Evolutionary conservation across 1,140 invertebrate species (phyloP), one percentile per base, ranked within the genome.

Genomic region (Drosophila truncata): DNA sequence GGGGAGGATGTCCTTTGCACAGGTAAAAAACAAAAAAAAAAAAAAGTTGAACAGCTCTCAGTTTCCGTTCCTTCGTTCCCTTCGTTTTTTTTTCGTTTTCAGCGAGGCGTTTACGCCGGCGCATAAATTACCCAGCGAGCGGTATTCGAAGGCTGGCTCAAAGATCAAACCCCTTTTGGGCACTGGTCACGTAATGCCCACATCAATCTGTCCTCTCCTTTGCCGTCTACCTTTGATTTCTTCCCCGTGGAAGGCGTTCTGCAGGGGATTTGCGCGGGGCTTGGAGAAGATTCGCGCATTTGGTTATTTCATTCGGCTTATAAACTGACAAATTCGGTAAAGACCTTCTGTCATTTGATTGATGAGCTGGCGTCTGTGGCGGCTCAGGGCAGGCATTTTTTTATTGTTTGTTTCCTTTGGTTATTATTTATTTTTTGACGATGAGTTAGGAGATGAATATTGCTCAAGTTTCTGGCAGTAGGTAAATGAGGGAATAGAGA

Each of bases 181-280:
- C 54, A 82, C 78, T 76, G 73, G 85, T 91, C 91, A 92, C 91
- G 91, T 92, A 91, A 82, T 76, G 78, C 77, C 74, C 74, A 82
- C 90, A 91, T 92, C 91, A 92, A 92, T 91, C 80, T 77, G 64
- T 69, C 66, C 66, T 46, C 33, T 50, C 18, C 47, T 50, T 29
- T 70, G 50, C 20, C 44, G 35, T 39, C 41, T 39, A 14, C 33
- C 35, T 6, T 41, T 7, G 31, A n/a, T 25, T 44, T 44, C 33
- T 46, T 18, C 37, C 23, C 52, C 27, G 11, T 31, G 63, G 52
- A 62, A 70, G 55, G 61, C 65, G 57, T 81, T 63, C 33, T 72
- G 44, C 46, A 27, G 52, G n/a, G 69, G 35, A 72, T 72, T 72
- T 71, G 60, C 20, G 44, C 29, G 41, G 35, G 64, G 42, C 18